phyloP scores from a whole-genome alignment of 1,140 invertebrate genomes.

The Drosophila bocqueti region DNA sequence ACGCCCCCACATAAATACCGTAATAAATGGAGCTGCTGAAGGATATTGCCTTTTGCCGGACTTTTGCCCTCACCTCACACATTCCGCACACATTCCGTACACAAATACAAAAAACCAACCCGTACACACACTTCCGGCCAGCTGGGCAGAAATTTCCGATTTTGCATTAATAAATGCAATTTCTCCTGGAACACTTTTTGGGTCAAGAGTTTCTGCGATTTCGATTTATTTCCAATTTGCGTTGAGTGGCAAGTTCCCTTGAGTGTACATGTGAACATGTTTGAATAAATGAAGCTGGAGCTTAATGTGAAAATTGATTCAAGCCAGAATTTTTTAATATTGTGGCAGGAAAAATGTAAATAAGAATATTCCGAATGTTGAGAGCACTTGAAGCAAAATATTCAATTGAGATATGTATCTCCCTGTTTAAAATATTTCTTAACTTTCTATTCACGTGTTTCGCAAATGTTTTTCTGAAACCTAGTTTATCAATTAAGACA shows the following conservation, averaged over 20 bases:
- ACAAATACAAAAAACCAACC: conserved; percentile 9
- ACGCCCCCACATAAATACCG: conserved; percentile 72
- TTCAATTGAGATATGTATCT: neutral
- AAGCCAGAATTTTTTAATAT: neutral
- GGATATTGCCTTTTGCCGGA: conserved; percentile 52
- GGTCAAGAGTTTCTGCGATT: conserved; percentile 39
- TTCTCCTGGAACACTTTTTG: conserved; percentile 32
- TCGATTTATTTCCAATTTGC: conserved; percentile 46
- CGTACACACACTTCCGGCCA: conserved; percentile 5
- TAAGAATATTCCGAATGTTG: neutral
- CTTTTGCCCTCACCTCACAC: conserved; percentile 18
- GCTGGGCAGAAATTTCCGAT: conserved; percentile 57
- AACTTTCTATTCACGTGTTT: neutral
- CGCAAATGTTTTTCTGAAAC: conserved; percentile 7
- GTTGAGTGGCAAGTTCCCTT: conserved; percentile 5
- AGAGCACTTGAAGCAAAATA: neutral
- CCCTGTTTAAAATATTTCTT: neutral
- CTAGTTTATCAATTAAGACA: conserved; percentile 51
- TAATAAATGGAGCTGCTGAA: conserved; percentile 76
- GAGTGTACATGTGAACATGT: neutral
- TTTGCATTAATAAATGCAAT: conserved; percentile 75
- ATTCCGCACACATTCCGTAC: conserved; percentile 14
- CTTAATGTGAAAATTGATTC: neutral
- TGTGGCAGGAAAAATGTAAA: neutral
- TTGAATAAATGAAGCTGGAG: conserved; percentile 17